phyloP scores from a whole-genome alignment of 2,113 vertebrate genomes.

The Solea solea region DNA sequence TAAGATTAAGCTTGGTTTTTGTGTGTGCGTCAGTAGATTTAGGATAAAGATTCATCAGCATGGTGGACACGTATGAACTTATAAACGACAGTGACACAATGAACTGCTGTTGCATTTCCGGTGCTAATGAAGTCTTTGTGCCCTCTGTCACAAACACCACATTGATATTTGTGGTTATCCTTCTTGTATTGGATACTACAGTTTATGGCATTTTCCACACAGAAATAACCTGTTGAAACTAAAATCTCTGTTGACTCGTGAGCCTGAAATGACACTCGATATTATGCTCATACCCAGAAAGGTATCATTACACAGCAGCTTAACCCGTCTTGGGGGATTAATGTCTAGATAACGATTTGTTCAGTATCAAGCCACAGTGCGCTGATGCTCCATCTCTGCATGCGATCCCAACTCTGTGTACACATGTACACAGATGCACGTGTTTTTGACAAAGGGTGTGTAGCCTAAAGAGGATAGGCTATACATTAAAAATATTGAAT shows the following conservation, averaged over 20 bases:
- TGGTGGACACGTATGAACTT: slow-evolving; percentile 36
- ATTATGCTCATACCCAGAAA: slow-evolving; percentile 30
- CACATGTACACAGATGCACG: neutral
- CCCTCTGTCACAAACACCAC: neutral
- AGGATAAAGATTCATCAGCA: slow-evolving; percentile 60
- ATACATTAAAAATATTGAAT: neutral
- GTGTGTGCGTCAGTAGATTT: slow-evolving; percentile 50
- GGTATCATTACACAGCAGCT: slow-evolving; percentile 47
- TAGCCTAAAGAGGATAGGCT: neutral
- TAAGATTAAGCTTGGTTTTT: slow-evolving; percentile 41
- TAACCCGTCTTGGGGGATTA: slow-evolving; percentile 63
- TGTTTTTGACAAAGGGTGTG: neutral
- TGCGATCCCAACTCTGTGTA: slow-evolving; percentile 32
- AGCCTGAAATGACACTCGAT: slow-evolving; percentile 20
- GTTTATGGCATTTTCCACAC: slow-evolving; percentile 7
- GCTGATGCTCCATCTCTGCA: slow-evolving; percentile 52
- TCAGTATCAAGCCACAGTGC: slow-evolving; percentile 40
- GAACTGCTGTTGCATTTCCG: slow-evolving; percentile 14
- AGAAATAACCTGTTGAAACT: slow-evolving; percentile 10
- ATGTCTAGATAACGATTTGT: slow-evolving; percentile 63
- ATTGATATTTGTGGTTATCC: slow-evolving; percentile 20
- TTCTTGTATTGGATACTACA: neutral
- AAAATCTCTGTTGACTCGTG: slow-evolving; percentile 14
- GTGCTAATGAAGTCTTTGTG: slow-evolving; percentile 9
- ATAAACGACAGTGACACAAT: slow-evolving; percentile 25